Base-by-base conservation (phyloP, 1,140 invertebrate species). In the Harpegnathos saltator region DNA sequence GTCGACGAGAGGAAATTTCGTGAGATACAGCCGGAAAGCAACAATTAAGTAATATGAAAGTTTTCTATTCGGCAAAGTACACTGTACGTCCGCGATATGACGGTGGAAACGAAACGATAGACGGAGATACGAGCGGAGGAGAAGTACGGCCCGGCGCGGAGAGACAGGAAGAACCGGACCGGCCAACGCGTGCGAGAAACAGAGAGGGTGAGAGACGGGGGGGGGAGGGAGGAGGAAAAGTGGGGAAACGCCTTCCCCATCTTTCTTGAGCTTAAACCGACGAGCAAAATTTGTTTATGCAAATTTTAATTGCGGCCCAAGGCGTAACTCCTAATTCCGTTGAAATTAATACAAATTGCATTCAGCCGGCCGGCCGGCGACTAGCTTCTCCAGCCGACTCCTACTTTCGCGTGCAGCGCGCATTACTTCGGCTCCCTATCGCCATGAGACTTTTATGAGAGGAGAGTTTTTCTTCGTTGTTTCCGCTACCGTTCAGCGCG, bases 271-370 rank as follows among this genome's bases (percentile, higher is more conserved):
- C 81, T 89, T 86, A 88, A 89, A 83, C 65, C 87, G 81, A 58
- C 80, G 71, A 44, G 80, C 22, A 84, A 86, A 90, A 91, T 91
- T 91, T 90, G 87, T 91, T 91, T 91, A 91, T 91, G 90, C 89
- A 91, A 91, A 91, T 91, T 91, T 91, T 91, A 91, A 91, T 91
- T 91, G 87, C 90, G 59, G 75, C 80, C 65, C 73, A 85, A 87
- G 75, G 82, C 85, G 84, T 91, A 91, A 91, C 89, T 91, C 84
- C 87, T 91, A 91, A 91, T 91, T 91, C 83, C 87, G 65, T 66
- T 84, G 89, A 90, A 91, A 91, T 91, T 91, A 90, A 90, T 91
- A 90, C 90, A 90, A 91, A 91, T 90, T 91, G 86, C 89, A 80
- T 90, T 90, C 74, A 33, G 65, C 62, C 71, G 66, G 56, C 58